Conservation (phyloP, 2,888 invertebrate species). For the Acholoe squamosa region DNA sequence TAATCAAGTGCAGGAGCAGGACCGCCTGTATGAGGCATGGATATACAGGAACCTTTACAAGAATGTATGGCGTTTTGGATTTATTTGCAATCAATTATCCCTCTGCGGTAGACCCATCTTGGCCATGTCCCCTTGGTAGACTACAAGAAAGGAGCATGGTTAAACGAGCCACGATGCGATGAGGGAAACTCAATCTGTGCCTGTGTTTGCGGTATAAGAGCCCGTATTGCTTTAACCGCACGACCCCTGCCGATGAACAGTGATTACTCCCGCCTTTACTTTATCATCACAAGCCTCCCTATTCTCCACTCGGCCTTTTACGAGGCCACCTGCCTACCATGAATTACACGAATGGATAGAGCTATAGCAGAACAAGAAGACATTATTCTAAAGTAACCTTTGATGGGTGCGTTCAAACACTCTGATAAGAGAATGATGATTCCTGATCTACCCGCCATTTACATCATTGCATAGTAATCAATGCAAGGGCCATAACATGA, state of each 20-base stretch:
- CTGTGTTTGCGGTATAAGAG: not conserved
- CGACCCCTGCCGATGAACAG: slow-evolving; percentile 25
- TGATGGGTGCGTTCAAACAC: no score
- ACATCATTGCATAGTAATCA: no score
- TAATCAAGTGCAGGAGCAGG: not conserved
- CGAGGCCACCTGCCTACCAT: not conserved
- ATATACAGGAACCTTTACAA: not conserved
- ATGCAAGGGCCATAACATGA: no score
- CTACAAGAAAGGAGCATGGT: not conserved
- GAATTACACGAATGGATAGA: not conserved
- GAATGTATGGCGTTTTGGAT: slow-evolving; percentile 12
- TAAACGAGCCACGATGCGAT: slow-evolving; percentile 12
- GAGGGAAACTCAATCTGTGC: not conserved
- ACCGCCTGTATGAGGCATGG: not conserved
- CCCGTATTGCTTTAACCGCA: slow-evolving; percentile 43
- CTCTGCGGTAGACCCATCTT: not conserved
- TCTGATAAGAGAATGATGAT: no score
- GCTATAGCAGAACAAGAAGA: not conserved
- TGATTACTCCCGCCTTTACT: slow-evolving; percentile 15
- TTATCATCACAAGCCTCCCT: not conserved
- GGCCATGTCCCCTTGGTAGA: not conserved
- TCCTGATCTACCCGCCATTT: no score
- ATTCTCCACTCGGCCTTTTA: not conserved
- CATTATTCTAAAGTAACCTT: no score
- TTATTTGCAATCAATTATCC: slow-evolving; percentile 33